A percentile compares a stretch with the other conserved stretches of the same genome.
phyloP scores from a whole-genome alignment of 2,797 vertebrate species.

The Novumbra hubbsi region DNA sequence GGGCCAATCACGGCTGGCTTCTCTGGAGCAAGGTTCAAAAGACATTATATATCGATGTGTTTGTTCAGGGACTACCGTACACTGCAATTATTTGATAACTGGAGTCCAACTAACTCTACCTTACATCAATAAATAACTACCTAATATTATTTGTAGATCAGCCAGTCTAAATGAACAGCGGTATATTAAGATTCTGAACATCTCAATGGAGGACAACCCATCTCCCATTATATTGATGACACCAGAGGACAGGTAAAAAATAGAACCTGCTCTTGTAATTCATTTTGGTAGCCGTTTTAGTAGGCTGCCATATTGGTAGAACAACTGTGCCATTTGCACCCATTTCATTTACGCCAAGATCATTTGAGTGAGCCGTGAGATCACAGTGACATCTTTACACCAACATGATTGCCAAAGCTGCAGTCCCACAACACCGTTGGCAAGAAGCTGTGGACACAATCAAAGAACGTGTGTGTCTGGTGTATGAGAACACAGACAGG shows the following conservation, averaged over 20 bases:
- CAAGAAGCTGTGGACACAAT: neutral
- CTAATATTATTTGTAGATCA: no score
- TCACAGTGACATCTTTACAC: neutral
- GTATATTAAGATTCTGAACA: no score
- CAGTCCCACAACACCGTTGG: neutral
- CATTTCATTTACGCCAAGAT: neutral
- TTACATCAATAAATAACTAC: no score
- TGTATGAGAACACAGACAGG: neutral
- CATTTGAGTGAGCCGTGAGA: neutral
- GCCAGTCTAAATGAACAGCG: no score
- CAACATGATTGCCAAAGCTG: neutral
- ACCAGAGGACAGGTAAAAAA: neutral
- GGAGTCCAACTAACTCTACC: no score
- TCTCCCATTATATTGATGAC: neutral
- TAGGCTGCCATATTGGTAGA: neutral
- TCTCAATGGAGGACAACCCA: neutral
- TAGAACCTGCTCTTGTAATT: neutral
- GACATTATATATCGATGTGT: no score
- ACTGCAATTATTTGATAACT: no score
- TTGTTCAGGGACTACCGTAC: no score
- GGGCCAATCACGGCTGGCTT: neutral
- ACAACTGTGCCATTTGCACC: neutral
- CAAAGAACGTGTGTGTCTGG: no score
- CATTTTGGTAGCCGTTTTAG: neutral
- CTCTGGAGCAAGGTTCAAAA: neutral